Percentiles rank a stretch among this genome's conserved stretches.
phyloP scores from a whole-genome alignment of 2,888 invertebrate genomes.

The Sceliomorpha sp. region DNA sequence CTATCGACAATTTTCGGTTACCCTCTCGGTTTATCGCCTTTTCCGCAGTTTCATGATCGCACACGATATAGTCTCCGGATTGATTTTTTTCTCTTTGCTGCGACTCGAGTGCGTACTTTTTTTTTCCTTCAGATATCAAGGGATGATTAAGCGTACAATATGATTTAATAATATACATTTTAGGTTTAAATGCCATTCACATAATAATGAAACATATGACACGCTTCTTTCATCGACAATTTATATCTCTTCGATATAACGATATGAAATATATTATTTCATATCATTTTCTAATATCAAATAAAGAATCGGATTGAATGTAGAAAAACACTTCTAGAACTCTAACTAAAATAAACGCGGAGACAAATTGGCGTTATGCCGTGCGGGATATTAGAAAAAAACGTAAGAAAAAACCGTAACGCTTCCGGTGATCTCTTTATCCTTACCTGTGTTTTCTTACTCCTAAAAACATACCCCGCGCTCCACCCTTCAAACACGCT shows the following conservation, averaged over 20 bases:
- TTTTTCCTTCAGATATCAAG: too few species aligned
- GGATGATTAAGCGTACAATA: too few species aligned
- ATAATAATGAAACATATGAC: too few species aligned
- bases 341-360: too few species aligned
- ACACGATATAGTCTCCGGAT: conserved; percentile 67
- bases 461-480: conserved; percentile 1
- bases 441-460: conserved; percentile 11
- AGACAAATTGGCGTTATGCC: conserved; percentile 23
- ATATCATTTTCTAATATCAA: too few species aligned
- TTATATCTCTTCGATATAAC: too few species aligned
- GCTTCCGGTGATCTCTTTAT: conserved; percentile 7
- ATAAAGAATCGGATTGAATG: too few species aligned
- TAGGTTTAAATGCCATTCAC: too few species aligned
- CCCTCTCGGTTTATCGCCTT: conserved; percentile 65
- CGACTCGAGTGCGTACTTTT: conserved; percentile 17
- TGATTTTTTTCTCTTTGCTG: conserved; percentile 58
- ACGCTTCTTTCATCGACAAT: too few species aligned
- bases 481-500: conserved; percentile 25
- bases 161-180: too few species aligned
- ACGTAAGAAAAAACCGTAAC: conserved; percentile 3
- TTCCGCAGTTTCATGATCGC: conserved; percentile 56
- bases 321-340: too few species aligned
- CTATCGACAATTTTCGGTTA: conserved; percentile 72
- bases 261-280: too few species aligned
- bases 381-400: neutral